Percentiles rank a stretch among this genome's conserved stretches.
phyloP scores from a whole-genome alignment of 2,888 invertebrate genomes.

The Eueremaeus valkanovi region DNA sequence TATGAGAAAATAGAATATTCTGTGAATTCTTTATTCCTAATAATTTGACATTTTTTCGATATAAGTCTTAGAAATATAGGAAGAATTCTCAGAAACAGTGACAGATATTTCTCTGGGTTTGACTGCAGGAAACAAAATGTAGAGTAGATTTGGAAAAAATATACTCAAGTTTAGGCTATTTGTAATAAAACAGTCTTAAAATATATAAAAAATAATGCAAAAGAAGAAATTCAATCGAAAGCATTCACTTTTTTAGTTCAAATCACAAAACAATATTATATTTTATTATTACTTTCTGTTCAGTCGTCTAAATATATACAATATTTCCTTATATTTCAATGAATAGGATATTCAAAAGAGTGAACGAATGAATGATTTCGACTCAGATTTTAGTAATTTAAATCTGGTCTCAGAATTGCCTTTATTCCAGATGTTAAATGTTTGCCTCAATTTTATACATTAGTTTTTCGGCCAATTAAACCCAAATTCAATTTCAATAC shows the following conservation, averaged over 20 bases:
- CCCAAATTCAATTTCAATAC: not conserved
- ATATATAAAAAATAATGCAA: no score
- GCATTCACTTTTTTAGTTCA: not conserved
- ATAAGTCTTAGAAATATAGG: no score
- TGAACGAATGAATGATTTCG: not conserved
- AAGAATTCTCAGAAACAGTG: no score
- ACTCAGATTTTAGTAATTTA: not conserved
- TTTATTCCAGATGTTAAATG: conserved; percentile 1
- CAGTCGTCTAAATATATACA: not conserved
- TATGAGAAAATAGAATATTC: no score
- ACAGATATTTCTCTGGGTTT: no score
- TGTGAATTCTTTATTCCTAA: no score
- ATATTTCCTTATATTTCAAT: not conserved
- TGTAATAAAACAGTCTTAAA: no score
- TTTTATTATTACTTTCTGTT: not conserved
- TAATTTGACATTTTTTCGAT: no score
- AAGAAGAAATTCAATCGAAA: no score
- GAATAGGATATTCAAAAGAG: conserved; percentile 1
- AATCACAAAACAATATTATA: not conserved
- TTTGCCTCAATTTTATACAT: not conserved
- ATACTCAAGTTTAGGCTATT: no score
- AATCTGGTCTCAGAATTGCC: not conserved
- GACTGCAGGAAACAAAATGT: no score
- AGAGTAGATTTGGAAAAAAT: no score
- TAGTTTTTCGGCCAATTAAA: conserved; percentile 25